Evolutionary conservation across 2,797 vertebrate genomes (phyloP).

Genomic region (Spondyliosoma cantharus): DNA sequence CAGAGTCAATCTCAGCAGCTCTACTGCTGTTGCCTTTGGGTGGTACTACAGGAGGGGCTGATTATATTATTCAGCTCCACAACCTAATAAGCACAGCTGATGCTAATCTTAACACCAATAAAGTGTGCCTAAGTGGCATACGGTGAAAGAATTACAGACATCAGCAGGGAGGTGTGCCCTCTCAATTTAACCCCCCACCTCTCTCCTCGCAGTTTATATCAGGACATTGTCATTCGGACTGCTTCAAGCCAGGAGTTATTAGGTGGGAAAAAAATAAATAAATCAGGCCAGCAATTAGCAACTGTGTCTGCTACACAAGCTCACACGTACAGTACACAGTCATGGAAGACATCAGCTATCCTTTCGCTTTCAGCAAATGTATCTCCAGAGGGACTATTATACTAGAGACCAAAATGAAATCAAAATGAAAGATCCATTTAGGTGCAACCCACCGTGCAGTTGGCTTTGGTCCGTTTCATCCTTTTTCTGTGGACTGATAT

Average conservation of each 20-base stretch:
- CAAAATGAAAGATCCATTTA: constrained; percentile 68
- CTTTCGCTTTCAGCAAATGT: constrained; percentile 38
- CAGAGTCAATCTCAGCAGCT: constrained; percentile 33
- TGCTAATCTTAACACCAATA: constrained; percentile 60
- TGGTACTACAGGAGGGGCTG: constrained; percentile 24
- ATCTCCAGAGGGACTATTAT: constrained; percentile 52
- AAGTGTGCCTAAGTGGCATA: constrained; percentile 31
- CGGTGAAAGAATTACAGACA: constrained; percentile 42
- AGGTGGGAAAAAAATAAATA: constrained; percentile 27
- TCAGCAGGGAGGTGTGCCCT: constrained; percentile 21
- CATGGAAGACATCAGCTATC: constrained; percentile 19
- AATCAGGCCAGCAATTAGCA: constrained; percentile 54
- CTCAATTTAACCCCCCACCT: constrained; percentile 34
- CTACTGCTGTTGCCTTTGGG: constrained; percentile 31
- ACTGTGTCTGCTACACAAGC: constrained; percentile 13
- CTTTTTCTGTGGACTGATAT: constrained; percentile 20
- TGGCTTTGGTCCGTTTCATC: constrained; percentile 42
- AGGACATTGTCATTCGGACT: constrained; percentile 16
- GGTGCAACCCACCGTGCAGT: constrained; percentile 40
- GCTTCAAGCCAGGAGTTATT: constrained; percentile 41
- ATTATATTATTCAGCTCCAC: constrained; percentile 58
- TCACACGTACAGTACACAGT: constrained; percentile 4
- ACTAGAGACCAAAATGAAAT: constrained; percentile 58
- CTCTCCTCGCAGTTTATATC: constrained; percentile 28
- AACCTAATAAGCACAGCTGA: constrained; percentile 62